A percentile compares a stretch with the other conserved stretches of the same genome.
phyloP scores from a whole-genome alignment of 2,113 vertebrate species.

The Coryphaenoides rupestris region DNA sequence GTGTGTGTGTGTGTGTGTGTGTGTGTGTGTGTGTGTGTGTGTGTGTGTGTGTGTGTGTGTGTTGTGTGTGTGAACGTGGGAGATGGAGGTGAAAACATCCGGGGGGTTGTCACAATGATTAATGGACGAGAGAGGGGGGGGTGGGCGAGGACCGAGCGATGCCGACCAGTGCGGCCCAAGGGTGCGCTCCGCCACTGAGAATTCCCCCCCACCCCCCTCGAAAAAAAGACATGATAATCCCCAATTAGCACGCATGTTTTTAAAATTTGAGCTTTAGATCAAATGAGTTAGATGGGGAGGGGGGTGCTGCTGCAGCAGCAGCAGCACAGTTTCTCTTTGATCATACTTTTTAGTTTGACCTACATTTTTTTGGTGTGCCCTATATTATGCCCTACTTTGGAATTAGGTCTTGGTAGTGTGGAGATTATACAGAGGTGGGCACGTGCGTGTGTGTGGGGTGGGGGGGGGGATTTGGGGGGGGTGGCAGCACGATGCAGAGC shows the following conservation, averaged over 20 bases:
- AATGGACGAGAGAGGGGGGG: conserved; percentile 32
- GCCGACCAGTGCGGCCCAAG: conserved; percentile 1
- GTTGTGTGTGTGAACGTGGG: too few relatives aligned
- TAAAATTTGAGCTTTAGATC: too few relatives aligned
- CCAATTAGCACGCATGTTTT: too few relatives aligned
- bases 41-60: too few relatives aligned
- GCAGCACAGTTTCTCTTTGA: conserved; percentile 10
- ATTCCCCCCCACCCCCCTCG: too few relatives aligned
- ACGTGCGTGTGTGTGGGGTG: neutral
- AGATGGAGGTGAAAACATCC: conserved; percentile 47
- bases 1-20: too few relatives aligned
- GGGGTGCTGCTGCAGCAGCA: too few relatives aligned
- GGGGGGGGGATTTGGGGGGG: neutral
- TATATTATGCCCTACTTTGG: conserved; percentile 67
- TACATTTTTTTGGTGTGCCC: conserved; percentile 40
- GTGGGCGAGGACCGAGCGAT: conserved; percentile 12
- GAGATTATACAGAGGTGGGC: neutral
- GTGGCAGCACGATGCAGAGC: conserved; percentile 11
- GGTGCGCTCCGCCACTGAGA: conserved; percentile 13
- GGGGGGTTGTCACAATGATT: conserved; percentile 46
- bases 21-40: too few relatives aligned
- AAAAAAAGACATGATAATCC: too few relatives aligned
- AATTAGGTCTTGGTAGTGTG: conserved; percentile 54
- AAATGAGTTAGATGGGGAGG: too few relatives aligned
- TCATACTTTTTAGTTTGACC: conserved; percentile 42